A percentile compares a stretch with the other conserved stretches of the same genome.
Evolutionary conservation across 2,888 invertebrate genomes (phyloP).

Genomic region (Metopia argyrocephala): DNA sequence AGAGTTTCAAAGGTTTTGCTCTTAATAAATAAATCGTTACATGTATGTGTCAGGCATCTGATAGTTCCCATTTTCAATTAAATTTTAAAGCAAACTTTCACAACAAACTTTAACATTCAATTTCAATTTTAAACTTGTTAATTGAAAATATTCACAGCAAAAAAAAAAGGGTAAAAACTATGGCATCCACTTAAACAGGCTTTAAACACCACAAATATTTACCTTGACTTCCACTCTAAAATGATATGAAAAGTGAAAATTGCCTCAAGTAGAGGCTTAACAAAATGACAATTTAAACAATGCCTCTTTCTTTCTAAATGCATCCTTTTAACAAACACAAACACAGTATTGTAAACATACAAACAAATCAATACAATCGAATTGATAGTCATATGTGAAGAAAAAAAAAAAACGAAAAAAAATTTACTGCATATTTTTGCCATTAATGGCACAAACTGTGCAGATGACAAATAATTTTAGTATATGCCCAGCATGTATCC

Average conservation of each 20-base stretch:
- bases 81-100: too few relatives aligned
- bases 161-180: too few relatives aligned
- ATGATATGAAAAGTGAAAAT: slow-evolving; percentile 18
- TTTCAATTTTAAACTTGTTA: too few relatives aligned
- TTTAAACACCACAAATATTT: not conserved
- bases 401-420: not conserved
- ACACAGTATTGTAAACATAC: not conserved
- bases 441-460: slow-evolving; percentile 31
- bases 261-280: slow-evolving; percentile 22
- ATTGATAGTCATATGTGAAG: not conserved
- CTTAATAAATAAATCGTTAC: too few relatives aligned
- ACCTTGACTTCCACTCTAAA: not conserved
- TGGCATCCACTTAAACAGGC: too few relatives aligned
- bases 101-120: too few relatives aligned
- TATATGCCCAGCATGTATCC: slow-evolving; percentile 15
- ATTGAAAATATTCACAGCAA: too few relatives aligned
- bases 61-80: too few relatives aligned
- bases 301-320: not conserved
- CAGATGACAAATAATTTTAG: slow-evolving; percentile 31
- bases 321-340: not conserved
- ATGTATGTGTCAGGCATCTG: too few relatives aligned
- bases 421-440: slow-evolving; percentile 33
- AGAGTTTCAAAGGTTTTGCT: too few relatives aligned
- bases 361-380: not conserved
- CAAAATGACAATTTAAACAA: slow-evolving; percentile 29